These are phyloP conservation scores for Rhinogobio ventralis DNA, from an alignment of 2,797 vertebrate species.

Conservation along the genomic window DNA sequence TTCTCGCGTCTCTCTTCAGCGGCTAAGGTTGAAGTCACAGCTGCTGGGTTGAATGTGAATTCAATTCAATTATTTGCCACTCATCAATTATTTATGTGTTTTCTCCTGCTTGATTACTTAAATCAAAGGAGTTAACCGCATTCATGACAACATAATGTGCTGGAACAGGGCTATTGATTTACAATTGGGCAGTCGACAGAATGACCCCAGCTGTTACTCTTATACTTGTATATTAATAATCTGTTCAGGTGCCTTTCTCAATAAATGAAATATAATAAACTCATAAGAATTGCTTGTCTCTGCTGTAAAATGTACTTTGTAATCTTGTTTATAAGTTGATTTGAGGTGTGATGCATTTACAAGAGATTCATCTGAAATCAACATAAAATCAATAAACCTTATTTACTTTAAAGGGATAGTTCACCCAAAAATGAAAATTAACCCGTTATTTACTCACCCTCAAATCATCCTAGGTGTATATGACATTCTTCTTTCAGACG, in stretches of 20 bases:
- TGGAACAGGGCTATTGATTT: slow-evolving; percentile 45
- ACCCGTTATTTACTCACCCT: too few relatives aligned
- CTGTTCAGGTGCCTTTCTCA: not conserved
- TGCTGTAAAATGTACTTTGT: not conserved
- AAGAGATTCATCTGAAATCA: not conserved
- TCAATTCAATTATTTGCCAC: slow-evolving; percentile 57
- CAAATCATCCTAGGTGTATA: too few relatives aligned
- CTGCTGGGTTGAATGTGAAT: slow-evolving; percentile 53
- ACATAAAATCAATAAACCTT: not conserved
- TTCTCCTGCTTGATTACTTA: slow-evolving; percentile 58
- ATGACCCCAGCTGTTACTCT: slow-evolving; percentile 30
- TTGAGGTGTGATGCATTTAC: not conserved
- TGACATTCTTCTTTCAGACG: too few relatives aligned
- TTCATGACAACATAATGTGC: slow-evolving; percentile 46
- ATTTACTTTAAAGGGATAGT: not conserved
- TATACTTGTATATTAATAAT: slow-evolving; percentile 1
- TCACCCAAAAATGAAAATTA: too few relatives aligned
- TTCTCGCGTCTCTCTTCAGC: slow-evolving; percentile 51
- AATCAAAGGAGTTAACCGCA: slow-evolving; percentile 50
- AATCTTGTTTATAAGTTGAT: not conserved
- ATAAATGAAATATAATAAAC: not conserved
- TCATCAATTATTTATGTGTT: slow-evolving; percentile 64
- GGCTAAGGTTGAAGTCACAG: slow-evolving; percentile 55
- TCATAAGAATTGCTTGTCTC: not conserved
- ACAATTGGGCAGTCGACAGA: slow-evolving; percentile 29